Evolutionary conservation across 2,797 vertebrate genomes (phyloP), one percentile per base, ranked within the genome.

Genomic region (Dromococcyx pavoninus): DNA sequence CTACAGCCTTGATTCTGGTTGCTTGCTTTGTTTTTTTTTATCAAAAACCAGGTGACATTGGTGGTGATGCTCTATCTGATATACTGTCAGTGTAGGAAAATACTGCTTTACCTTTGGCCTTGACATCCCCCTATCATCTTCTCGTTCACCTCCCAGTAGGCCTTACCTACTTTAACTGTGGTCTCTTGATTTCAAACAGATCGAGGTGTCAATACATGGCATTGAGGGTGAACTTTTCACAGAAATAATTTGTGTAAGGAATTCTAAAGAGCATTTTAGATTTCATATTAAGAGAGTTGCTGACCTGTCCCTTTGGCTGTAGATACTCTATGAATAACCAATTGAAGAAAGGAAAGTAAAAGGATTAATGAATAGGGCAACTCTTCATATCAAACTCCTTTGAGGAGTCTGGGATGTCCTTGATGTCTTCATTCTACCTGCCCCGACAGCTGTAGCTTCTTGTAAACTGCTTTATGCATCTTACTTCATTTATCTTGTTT

Each of bases 91-190:
- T n/a, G 56, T 62, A 57, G 64, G n/a, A 89, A 74, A 86, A 83
- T 28, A 22, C 30, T 74, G 37, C 32, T 57, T 77, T 64, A 56
- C 57, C 50, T 66, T 62, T 60, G 72, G 43, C 22, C 30, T 61
- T 75, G 78, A 27, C 30, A 74, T 73, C 28, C 17, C 44, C 18
- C 50, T 81, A 8, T 54, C 35, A 71, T 67, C 24, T 54, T 72
- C 10, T 33, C 11, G 39, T 33, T 77, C 10, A 5, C 4, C 4
- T 5, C 8, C 15, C 3, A 1, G 11, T 3, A 43, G 44, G 18
- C 71, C 37, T 92, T 54, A 60, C 17, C 37, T 91, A 24, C 50
- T 77, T 86, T 75, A 17, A 39, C 30, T 4, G 3, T 35, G 41
- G 10, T 64, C 48, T 61, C 53, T 86, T 65, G 25, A 74, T 82